Percentiles rank a stretch among this genome's conserved stretches.
phyloP scores from a whole-genome alignment of 1,140 invertebrate species.

The Myzus persicae region DNA sequence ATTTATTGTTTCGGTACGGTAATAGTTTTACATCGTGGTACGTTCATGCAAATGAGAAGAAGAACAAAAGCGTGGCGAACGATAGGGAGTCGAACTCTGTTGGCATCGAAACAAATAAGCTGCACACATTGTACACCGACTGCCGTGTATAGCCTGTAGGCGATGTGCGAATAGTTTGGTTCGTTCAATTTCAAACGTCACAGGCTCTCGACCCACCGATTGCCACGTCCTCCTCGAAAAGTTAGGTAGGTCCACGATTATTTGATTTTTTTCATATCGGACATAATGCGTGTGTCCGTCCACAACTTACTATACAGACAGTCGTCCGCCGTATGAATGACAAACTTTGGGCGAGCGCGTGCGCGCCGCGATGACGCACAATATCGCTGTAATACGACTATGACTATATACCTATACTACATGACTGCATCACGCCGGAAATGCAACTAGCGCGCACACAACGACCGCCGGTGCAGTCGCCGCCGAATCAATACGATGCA shows the following conservation, averaged over 20 bases:
- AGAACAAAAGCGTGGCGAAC: neutral
- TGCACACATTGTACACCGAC: neutral
- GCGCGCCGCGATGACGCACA: neutral
- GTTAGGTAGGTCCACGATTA: no score
- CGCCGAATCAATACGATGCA: slow-evolving; percentile 1
- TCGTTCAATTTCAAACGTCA: neutral
- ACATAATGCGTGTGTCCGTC: no score
- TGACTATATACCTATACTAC: neutral
- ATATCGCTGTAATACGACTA: neutral
- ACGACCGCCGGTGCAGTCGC: neutral
- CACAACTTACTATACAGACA: neutral
- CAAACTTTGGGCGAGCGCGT: neutral
- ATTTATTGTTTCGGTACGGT: neutral
- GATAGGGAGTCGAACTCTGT: neutral
- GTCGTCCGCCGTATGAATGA: neutral
- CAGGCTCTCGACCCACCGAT: neutral
- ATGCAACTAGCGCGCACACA: neutral
- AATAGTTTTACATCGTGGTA: neutral
- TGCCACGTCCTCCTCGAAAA: neutral
- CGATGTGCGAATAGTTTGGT: neutral
- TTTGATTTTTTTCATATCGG: neutral
- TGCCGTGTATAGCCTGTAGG: neutral
- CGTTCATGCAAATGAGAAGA: neutral
- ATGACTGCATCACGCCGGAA: neutral
- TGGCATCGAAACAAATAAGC: neutral